A percentile compares a stretch with the other conserved stretches of the same genome.
These are phyloP conservation scores for Napeogenes sylphis DNA, from an alignment of 2,888 invertebrate species.

Conservation along the genomic window DNA sequence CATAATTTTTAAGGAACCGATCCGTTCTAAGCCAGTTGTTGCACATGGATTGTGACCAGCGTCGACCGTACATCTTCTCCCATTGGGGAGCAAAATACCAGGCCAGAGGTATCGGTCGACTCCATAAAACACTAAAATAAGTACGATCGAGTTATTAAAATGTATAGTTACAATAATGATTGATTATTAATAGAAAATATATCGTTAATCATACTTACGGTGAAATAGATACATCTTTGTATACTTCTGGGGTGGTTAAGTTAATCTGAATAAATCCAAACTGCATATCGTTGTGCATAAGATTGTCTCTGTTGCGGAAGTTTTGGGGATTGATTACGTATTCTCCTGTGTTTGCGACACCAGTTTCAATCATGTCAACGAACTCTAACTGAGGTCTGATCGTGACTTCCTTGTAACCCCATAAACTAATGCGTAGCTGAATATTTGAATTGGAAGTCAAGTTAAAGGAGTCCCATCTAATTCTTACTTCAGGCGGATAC, in stretches of 20 bases:
- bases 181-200: not conserved
- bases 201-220: conserved; percentile 79
- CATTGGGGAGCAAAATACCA: conserved; percentile 96
- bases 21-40: conserved; percentile 94
- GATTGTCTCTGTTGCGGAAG: conserved; percentile 83
- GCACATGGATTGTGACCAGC: conserved; percentile 91
- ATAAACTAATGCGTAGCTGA: conserved; percentile 87
- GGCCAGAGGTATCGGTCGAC: conserved; percentile 91
- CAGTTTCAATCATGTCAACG: conserved; percentile 85
- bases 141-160: not conserved
- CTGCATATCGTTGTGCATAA: conserved; percentile 83
- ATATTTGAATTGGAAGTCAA: conserved; percentile 88
- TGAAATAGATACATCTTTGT: conserved; percentile 80
- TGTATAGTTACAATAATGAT: not conserved
- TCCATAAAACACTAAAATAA: conserved; percentile 85
- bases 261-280: conserved; percentile 94
- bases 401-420: conserved; percentile 92
- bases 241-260: conserved; percentile 85
- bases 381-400: conserved; percentile 88
- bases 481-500: conserved; percentile 84
- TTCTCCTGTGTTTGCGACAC: conserved; percentile 81
- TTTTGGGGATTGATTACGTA: conserved; percentile 85
- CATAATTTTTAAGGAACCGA: conserved; percentile 89
- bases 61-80: conserved; percentile 86
- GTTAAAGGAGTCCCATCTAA: conserved; percentile 91